Evolutionary conservation across 1,140 invertebrate genomes (phyloP).

Genomic region (Drosophila ambigua): DNA sequence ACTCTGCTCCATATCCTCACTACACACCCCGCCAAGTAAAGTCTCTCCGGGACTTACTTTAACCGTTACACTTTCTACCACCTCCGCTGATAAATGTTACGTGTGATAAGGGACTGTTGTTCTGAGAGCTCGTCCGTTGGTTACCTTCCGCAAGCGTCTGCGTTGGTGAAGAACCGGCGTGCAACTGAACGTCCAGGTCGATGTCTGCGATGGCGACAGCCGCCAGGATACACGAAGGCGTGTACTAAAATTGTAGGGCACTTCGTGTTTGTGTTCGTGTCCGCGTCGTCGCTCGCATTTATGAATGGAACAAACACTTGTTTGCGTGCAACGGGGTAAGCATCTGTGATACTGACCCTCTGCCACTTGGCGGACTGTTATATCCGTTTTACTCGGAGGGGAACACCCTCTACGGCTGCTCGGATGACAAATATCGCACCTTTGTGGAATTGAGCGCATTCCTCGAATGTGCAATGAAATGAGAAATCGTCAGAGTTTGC

Average conservation of each 20-base stretch:
- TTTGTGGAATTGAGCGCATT: too few relatives aligned
- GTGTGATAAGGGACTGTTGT: constrained; percentile 1
- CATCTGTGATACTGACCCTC: constrained; percentile 5
- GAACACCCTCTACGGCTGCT: neutral
- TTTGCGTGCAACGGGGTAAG: constrained; percentile 65
- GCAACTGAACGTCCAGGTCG: constrained; percentile 41
- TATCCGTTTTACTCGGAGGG: constrained; percentile 21
- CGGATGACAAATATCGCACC: too few relatives aligned
- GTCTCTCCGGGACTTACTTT: too few relatives aligned
- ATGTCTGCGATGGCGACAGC: neutral
- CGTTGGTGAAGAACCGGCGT: constrained; percentile 67
- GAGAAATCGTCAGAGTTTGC: too few relatives aligned
- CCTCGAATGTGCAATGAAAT: too few relatives aligned
- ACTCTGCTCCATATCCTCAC: too few relatives aligned
- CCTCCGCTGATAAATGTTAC: constrained; percentile 1
- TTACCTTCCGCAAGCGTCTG: constrained; percentile 52
- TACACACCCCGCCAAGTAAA: too few relatives aligned
- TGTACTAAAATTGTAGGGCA: constrained; percentile 65
- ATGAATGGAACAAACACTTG: constrained; percentile 81
- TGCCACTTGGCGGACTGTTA: constrained; percentile 4
- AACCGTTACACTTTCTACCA: too few relatives aligned
- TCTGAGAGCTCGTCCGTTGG: constrained; percentile 18
- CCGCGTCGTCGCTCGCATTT: constrained; percentile 40
- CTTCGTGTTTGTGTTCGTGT: neutral
- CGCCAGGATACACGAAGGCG: neutral